phyloP scores from a whole-genome alignment of 2,888 invertebrate species.

The Sepioteuthis lessoniana region DNA sequence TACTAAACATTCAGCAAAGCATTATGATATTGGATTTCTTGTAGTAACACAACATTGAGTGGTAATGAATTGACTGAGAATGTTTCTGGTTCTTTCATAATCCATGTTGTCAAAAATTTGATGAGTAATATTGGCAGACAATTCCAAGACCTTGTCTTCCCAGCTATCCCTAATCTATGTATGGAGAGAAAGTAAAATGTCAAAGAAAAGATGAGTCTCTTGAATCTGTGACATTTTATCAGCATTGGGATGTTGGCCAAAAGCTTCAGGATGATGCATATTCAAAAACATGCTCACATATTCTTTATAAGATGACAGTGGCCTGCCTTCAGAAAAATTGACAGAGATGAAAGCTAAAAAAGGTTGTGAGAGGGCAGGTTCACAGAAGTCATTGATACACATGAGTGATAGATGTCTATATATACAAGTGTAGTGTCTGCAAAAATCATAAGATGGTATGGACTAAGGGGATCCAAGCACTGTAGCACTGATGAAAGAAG shows the following conservation, averaged over 20 bases:
- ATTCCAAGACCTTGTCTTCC: conserved; percentile 83
- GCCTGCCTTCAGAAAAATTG: conserved; percentile 88
- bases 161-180: conserved; percentile 79
- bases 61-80: conserved; percentile 85
- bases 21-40: too few species aligned
- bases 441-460: too few species aligned
- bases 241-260: conserved; percentile 92
- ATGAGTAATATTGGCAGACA: conserved; percentile 83
- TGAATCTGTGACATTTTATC: conserved; percentile 90
- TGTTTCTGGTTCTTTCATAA: conserved; percentile 83
- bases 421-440: too few species aligned
- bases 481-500: too few species aligned
- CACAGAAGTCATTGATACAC: too few species aligned
- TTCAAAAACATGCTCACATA: conserved; percentile 86
- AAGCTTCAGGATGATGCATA: conserved; percentile 88
- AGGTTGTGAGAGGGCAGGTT: too few species aligned
- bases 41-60: conserved; percentile 87
- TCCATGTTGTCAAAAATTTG: conserved; percentile 86
- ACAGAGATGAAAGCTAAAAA: conserved; percentile 83
- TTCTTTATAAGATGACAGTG: conserved; percentile 86
- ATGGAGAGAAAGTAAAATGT: conserved; percentile 86
- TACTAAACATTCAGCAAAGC: too few species aligned
- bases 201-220: conserved; percentile 85
- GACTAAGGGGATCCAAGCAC: too few species aligned
- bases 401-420: too few species aligned